Base-by-base conservation (phyloP, 1,140 invertebrate genomes). In the Bombus turneri region DNA sequence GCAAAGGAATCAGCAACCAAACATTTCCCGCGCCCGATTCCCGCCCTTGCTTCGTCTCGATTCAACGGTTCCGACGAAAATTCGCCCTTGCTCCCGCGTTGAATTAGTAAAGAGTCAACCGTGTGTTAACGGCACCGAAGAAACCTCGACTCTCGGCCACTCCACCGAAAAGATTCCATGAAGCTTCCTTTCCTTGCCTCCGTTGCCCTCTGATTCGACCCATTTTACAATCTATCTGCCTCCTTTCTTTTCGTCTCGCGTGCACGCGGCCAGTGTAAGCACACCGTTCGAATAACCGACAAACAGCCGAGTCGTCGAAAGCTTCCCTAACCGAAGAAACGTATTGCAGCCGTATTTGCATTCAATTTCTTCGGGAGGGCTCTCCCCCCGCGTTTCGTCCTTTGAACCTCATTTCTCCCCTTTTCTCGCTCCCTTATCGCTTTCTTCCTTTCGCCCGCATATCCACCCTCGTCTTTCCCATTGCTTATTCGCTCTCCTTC, bases 51-150 rank as follows among this genome's bases (percentile, higher is more conserved):
- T 68, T 57, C 74, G 18, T 13, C 75, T 62, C 74, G 73, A 28
- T 80, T 71, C 74, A n/a, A 41, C 37, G 66, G 81, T 87, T 83
- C 78, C 66, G 75, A 62, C 39, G 91, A 88, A 91, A 89, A 91
- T 91, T 90, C 87, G 83, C 22, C 81, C 90, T 73, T 82, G 83
- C 71, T 66, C 80, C 69, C 74, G 81, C 88, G 79, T 80, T 92
- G 91, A 92, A 91, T 92, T 92, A 92, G 90, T 92, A 91, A 92
- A 81, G 85, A 90, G 80, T 84, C 75, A 88, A 83, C 81, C 88
- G 43, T 68, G 83, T 83, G 75, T 89, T 81, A 74, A 84, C 84
- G 25, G 47, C 53, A n/a, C 66, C 15, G 64, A 64, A 80, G 66
- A 64, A 85, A 28, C 15, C 76, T 47, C 41, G 31, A 34, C 82